phyloP scores from a whole-genome alignment of 2,888 invertebrate species.

The Aleiodes leptofemur region DNA sequence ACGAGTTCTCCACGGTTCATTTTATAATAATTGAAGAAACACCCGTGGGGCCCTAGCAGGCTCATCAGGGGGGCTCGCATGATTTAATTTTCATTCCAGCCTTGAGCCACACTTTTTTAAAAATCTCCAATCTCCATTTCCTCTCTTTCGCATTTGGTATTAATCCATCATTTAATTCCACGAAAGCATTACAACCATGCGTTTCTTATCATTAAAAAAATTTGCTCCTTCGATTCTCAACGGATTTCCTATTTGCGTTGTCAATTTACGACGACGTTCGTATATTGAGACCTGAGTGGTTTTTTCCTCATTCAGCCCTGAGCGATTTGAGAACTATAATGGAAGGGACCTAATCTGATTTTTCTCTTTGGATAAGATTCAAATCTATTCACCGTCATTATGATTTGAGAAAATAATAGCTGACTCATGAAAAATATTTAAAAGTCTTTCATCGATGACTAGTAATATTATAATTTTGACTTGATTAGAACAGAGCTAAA shows the following conservation, averaged over 20 bases:
- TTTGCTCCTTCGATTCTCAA: constrained; percentile 46
- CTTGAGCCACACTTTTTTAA: constrained; percentile 27
- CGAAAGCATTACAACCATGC: neutral
- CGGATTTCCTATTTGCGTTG: constrained; percentile 47
- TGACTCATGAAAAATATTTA: too few species aligned
- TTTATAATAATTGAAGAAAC: constrained; percentile 29
- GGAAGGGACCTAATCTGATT: too few species aligned
- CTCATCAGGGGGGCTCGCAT: constrained; percentile 37
- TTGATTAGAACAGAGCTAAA: too few species aligned
- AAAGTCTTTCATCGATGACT: too few species aligned
- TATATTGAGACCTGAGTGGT: neutral
- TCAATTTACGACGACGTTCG: neutral
- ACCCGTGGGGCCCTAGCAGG: constrained; percentile 40
- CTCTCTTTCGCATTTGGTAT: neutral
- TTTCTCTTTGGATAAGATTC: too few species aligned
- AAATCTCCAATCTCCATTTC: neutral
- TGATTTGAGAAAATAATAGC: too few species aligned
- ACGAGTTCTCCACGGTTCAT: constrained; percentile 27
- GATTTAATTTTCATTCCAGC: constrained; percentile 46
- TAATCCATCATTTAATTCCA: constrained; percentile 23
- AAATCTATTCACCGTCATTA: too few species aligned
- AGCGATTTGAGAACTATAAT: too few species aligned
- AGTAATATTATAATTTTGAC: too few species aligned
- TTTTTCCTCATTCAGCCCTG: too few species aligned
- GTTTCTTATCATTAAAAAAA: constrained; percentile 8